Conservation (phyloP, 2,888 invertebrate species). For the Zonitis immaculata region DNA sequence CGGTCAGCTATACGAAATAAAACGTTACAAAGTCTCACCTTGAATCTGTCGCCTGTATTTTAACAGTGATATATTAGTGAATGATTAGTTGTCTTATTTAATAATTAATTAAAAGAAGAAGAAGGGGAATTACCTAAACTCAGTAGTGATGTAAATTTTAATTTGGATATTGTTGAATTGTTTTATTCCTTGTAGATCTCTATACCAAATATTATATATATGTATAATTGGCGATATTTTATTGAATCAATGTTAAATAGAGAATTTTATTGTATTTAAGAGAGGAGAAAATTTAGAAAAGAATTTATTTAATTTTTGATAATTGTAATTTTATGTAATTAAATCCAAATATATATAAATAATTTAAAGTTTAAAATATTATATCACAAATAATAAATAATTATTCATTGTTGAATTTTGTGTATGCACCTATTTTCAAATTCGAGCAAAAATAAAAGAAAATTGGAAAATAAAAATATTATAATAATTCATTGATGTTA, state of each 20-base stretch:
- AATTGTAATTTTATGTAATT: conserved; percentile 33
- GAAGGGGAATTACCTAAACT: conserved; percentile 6
- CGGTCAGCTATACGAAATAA: conserved; percentile 79
- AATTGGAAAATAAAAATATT: too few relatives aligned
- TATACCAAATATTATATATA: conserved; percentile 12
- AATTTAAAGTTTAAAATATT: conserved; percentile 18
- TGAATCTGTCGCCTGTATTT: conserved; percentile 80
- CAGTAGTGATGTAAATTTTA: conserved; percentile 31
- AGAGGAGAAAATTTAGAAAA: not conserved
- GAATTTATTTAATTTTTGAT: conserved; percentile 35
- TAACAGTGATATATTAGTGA: conserved; percentile 31
- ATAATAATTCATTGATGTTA: too few relatives aligned
- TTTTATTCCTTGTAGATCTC: conserved; percentile 6
- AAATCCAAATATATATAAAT: conserved; percentile 15
- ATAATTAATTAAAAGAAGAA: not conserved
- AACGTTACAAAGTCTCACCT: conserved; percentile 73
- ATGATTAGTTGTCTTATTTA: conserved; percentile 9
- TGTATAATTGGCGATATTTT: conserved; percentile 16
- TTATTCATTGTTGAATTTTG: conserved; percentile 14
- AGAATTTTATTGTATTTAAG: conserved; percentile 17
- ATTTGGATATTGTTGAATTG: conserved; percentile 21
- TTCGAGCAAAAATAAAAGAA: too few relatives aligned
- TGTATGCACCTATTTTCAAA: too few relatives aligned
- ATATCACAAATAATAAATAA: conserved; percentile 26
- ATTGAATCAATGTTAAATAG: conserved; percentile 13